These are phyloP conservation scores for Drosophila setifemur DNA, from an alignment of 1,140 invertebrate species.

Conservation along the genomic window DNA sequence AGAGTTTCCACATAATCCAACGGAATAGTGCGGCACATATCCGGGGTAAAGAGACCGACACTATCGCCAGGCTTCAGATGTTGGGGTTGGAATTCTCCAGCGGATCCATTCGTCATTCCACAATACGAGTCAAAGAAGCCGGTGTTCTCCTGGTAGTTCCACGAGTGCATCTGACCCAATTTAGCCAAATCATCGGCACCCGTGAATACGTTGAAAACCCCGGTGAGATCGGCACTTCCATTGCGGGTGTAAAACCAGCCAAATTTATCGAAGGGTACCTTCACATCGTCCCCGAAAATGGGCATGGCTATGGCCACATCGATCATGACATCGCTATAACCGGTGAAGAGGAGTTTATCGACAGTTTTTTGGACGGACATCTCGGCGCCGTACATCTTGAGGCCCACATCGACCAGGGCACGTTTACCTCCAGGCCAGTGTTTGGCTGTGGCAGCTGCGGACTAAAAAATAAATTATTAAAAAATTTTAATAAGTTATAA, in stretches of 20 bases:
- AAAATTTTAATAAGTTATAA: too few species aligned
- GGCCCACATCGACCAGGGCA: conserved; percentile 84
- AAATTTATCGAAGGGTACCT: conserved; percentile 88
- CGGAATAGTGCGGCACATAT: conserved; percentile 87
- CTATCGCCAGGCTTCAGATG: conserved; percentile 84
- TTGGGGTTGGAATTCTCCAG: conserved; percentile 90
- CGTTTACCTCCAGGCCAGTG: conserved; percentile 84
- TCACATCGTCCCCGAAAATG: conserved; percentile 75
- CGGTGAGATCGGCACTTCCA: conserved; percentile 87
- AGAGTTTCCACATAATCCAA: conserved; percentile 85
- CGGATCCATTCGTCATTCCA: conserved; percentile 86
- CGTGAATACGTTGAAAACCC: conserved; percentile 89
- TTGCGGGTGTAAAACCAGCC: conserved; percentile 93
- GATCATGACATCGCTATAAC: conserved; percentile 88
- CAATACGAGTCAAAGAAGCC: conserved; percentile 85
- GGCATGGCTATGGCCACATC: conserved; percentile 86
- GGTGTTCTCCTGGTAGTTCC: conserved; percentile 87
- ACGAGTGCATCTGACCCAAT: conserved; percentile 86
- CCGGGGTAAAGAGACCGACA: conserved; percentile 86
- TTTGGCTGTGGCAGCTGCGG: conserved; percentile 86
- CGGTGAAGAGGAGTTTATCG: conserved; percentile 90
- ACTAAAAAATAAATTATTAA: conserved; percentile 83
- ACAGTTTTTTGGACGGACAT: conserved; percentile 87
- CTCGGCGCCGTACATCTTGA: conserved; percentile 83
- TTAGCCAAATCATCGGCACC: conserved; percentile 85